Evolutionary conservation across 2,797 vertebrate species (phyloP).

Genomic region (Eidolon dupreanum): DNA sequence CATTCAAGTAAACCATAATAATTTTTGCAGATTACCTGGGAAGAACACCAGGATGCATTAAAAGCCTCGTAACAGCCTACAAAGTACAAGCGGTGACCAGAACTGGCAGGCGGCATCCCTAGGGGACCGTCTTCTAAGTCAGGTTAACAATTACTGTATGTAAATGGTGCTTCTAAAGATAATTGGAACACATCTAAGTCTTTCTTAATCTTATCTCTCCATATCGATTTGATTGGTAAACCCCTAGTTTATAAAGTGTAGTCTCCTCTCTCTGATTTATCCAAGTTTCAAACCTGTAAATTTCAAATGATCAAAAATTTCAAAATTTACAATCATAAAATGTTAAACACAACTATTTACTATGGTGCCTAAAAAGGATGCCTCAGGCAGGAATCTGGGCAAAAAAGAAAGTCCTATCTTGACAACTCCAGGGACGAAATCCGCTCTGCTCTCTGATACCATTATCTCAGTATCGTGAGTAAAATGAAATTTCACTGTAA

Average conservation of each 20-base stretch:
- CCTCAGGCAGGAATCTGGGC: not conserved
- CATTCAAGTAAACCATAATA: not conserved
- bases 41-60: slow-evolving; percentile 27
- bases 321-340: not conserved
- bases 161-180: slow-evolving; percentile 29
- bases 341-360: not conserved
- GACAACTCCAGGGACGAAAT: not conserved
- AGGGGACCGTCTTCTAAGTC: not conserved
- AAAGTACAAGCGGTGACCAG: not conserved
- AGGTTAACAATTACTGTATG: not conserved
- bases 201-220: not conserved
- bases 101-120: not conserved
- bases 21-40: not conserved
- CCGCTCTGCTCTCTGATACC: not conserved
- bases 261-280: not conserved
- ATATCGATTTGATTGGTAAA: not conserved
- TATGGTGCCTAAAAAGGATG: not conserved
- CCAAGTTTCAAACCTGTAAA: not conserved
- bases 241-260: not conserved
- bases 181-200: not conserved
- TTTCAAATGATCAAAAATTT: not conserved
- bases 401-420: not conserved
- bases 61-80: not conserved
- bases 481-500: not conserved
- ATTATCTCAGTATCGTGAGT: rapidly evolving